phyloP scores from a whole-genome alignment of 2,113 vertebrate genomes.

The Phasianus colchicus region DNA sequence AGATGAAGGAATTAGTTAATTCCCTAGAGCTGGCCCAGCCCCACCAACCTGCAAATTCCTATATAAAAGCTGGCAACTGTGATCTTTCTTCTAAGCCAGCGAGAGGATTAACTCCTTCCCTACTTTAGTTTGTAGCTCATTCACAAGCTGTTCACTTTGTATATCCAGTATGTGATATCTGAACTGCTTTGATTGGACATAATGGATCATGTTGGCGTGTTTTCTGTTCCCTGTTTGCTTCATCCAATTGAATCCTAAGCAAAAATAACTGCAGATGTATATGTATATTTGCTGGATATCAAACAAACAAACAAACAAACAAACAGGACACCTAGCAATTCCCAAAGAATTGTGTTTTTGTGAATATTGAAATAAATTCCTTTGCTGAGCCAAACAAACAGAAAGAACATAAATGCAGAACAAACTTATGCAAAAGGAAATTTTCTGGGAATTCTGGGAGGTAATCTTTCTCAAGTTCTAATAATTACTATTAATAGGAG shows the following conservation, averaged over 20 bases:
- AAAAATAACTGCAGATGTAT: background rate
- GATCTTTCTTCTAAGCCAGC: slow-evolving; percentile 67
- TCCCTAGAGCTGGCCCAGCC: slow-evolving; percentile 64
- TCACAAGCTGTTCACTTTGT: slow-evolving; percentile 64
- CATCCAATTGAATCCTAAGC: background rate
- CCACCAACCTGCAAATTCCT: slow-evolving; percentile 71
- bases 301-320: too few species aligned
- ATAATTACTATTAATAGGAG: background rate
- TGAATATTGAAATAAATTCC: background rate
- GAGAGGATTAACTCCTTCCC: slow-evolving; percentile 72
- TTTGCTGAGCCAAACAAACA: background rate
- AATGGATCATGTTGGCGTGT: background rate
- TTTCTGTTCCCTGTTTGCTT: background rate
- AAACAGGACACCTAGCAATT: background rate
- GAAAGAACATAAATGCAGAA: background rate
- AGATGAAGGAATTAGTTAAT: slow-evolving; percentile 74
- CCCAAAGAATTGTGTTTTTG: background rate
- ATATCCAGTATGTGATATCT: slow-evolving; percentile 4
- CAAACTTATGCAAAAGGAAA: background rate
- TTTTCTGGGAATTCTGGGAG: background rate
- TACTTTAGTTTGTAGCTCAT: slow-evolving; percentile 44
- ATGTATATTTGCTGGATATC: background rate
- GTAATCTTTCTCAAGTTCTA: background rate
- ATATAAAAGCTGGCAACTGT: slow-evolving; percentile 64
- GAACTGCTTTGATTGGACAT: background rate